Conservation (phyloP, 2,113 vertebrate genomes). For the Haemorhous mexicanus region DNA sequence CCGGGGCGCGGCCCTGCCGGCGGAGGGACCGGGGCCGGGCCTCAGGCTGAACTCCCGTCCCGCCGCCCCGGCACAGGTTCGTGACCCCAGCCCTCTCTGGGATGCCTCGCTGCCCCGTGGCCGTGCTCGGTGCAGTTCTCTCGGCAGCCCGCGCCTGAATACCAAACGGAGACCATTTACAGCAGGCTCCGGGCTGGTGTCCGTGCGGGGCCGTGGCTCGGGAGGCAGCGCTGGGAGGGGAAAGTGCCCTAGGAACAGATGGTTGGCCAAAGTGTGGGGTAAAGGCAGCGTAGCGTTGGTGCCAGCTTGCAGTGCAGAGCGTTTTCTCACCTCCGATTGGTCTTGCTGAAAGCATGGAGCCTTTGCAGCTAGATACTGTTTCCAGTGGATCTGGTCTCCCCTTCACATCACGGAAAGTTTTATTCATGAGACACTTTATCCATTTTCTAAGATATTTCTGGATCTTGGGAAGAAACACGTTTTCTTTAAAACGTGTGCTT, state of each 20-base stretch:
- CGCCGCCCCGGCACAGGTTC: fast-evolving
- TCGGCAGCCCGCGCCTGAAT: background rate
- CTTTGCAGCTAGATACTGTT: background rate
- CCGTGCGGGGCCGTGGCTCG: background rate
- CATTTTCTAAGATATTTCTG: background rate
- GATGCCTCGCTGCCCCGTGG: fast-evolving
- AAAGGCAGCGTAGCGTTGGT: too few relatives aligned
- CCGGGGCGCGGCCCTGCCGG: background rate
- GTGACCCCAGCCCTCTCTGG: too few relatives aligned
- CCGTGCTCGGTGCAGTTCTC: fast-evolving
- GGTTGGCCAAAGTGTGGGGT: fast-evolving
- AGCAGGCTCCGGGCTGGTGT: background rate
- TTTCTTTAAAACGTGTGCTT: background rate
- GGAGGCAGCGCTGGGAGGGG: background rate
- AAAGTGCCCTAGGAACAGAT: too few relatives aligned
- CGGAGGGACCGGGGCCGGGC: background rate
- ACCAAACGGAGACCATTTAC: fast-evolving
- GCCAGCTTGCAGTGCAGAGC: background rate
- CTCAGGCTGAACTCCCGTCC: fast-evolving
- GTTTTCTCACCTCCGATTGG: fast-evolving
- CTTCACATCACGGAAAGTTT: background rate
- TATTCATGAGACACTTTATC: background rate
- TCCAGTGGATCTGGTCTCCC: background rate
- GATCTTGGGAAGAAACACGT: background rate
- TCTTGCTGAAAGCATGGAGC: background rate